These are phyloP conservation scores for Lasius fuliginosus DNA, from an alignment of 2,888 invertebrate genomes.

Conservation along the genomic window DNA sequence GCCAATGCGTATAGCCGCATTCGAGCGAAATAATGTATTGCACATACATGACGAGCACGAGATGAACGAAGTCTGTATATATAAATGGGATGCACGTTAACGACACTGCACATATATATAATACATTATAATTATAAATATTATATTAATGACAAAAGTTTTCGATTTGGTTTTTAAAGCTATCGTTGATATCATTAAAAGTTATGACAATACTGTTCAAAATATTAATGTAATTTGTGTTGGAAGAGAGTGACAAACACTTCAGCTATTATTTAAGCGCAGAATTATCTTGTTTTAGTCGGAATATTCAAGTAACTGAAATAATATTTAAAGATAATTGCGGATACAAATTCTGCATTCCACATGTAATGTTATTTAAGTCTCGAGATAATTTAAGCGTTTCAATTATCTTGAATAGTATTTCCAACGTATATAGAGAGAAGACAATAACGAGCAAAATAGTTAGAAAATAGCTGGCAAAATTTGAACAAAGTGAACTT, in stretches of 20 bases:
- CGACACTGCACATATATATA: background rate
- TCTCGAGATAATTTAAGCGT: background rate
- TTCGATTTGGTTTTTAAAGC: background rate
- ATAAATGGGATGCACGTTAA: background rate
- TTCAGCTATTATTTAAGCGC: background rate
- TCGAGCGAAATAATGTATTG: slow-evolving; percentile 22
- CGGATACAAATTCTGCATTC: background rate
- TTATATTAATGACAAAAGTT: background rate
- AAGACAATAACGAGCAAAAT: background rate
- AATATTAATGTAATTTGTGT: slow-evolving; percentile 5
- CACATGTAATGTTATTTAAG: background rate
- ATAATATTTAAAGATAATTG: background rate
- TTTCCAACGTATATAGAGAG: background rate
- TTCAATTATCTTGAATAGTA: background rate
- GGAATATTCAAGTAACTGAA: slow-evolving; percentile 7
- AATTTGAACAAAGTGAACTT: background rate
- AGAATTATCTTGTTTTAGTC: background rate
- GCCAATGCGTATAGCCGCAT: slow-evolving; percentile 1
- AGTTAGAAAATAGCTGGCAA: background rate
- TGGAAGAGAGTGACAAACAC: background rate
- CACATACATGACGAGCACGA: background rate
- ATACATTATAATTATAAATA: background rate
- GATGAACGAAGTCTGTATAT: background rate
- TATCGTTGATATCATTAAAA: background rate
- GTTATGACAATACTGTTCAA: background rate